Evolutionary conservation across 2,888 invertebrate species (phyloP), one percentile per base, ranked within the genome.

Genomic region (Drosophila hawaiiensis): DNA sequence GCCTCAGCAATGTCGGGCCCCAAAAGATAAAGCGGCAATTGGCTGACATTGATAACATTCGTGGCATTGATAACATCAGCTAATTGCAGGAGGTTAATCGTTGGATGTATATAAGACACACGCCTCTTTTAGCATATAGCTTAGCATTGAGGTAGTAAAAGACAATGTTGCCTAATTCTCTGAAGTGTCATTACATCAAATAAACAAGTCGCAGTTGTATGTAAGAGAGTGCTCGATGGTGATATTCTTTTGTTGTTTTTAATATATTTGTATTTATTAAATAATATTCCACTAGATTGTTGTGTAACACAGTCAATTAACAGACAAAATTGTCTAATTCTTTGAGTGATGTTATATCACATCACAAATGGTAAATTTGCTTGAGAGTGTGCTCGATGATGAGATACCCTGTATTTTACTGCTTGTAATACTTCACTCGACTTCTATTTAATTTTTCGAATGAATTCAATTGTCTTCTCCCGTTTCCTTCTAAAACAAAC

Each of bases 21-120:
- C 19, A 52, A 50, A 35, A 22, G 29, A 43, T 41, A 56, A 22
- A 37, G 65, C 19, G 10, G 28, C 59, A 37, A 49, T 58, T 58
- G 29, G 33, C 61, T 59, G 68, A 25, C 28, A 47, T 25, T 47
- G 47, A 74, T 62, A 73, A 47, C 37, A 41, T 4, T 14, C 12
- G 5, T 16, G 9, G 10, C 25, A 4, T 37, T 66, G 76, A 75
- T 75, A 77, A 69, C 65, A 52, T 41, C 12, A 56, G 7, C 54
- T 31, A 59, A 49, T 43, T 74, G 59, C 59, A 52, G 53, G 43
- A 31, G 65, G 59, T 65, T 75, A 39, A 31, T 31, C 16, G n/a
- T 31, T 22, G 43, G 47, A 49, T 56, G 56, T 25, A 31, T 52
- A 54, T 50, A 49, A 12, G 3, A 14, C 12, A 67, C 43, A 41